Evolutionary conservation across 2,797 vertebrate genomes (phyloP), one percentile per base, ranked within the genome.

Genomic region (Hyperoplus immaculatus): DNA sequence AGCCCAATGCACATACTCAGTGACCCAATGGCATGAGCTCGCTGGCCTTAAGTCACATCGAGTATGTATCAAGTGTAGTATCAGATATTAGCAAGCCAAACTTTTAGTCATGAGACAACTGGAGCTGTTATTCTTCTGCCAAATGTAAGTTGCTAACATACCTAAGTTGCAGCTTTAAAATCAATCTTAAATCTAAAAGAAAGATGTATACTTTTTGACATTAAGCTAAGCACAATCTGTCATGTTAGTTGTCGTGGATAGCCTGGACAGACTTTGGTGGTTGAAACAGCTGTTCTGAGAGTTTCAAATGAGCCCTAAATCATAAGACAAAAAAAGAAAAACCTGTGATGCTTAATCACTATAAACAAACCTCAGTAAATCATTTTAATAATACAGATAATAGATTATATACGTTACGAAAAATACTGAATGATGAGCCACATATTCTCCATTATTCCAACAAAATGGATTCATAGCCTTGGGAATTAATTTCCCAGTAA

Each of bases 301-400:
- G 50, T 56, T 72, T 75, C 63, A 74, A 85, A 84, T 62, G 51
- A 75, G 75, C 67, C 39, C 15, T 69, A 12, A 58, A 76, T 60
- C 15, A 16, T 51, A 55, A 47, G 51, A 21, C 60, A 68, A 62
- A 12, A 61, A 70, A 68, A 3, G 29, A 29, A 29, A 29, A 29
- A 29, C 29, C 29, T 29, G 38, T 53, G 42, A 72, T 69, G 68
- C 57, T 58, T 75, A 78, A 72, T 75, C 58, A 54, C 36, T 59
- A 70, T 42, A 63, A 75, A 59, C 36, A 70, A 67, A 61, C 53
- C 45, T 68, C 29, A 29, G 18, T 45, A 71, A 42, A 55, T 63
- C 12, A 55, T 59, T 63, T 39, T 46, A 72, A 76, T 85, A 62
- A 79, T 68, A 59, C 70, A 47, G 45, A 39, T 13, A 65, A 59